Base-by-base conservation (phyloP, 2,113 vertebrate species). In the Eira barbara region DNA sequence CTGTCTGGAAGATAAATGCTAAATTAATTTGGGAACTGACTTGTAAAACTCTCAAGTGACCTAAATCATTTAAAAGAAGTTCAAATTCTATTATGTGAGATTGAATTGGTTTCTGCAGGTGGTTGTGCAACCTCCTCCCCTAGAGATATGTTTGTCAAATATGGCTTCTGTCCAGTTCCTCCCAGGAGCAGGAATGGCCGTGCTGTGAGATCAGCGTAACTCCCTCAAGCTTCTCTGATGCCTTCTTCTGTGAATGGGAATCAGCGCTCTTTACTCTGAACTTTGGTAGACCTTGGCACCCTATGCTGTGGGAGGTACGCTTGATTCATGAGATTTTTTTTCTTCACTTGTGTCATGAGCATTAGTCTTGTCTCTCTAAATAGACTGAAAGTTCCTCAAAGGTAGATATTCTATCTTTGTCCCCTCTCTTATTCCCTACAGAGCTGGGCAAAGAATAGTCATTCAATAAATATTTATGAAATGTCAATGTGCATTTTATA, bases 51-150 rank as follows among this genome's bases (percentile, higher is more conserved):
- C 97, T 96, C 95, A 96, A 98, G 97, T 97, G 95, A 71, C 89
- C 78, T 97, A 97, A 97, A 97, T 98, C 96, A 95, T 96, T 97
- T 95, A 98, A 97, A 98, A 98, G 94, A 98, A 92, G 94, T 97
- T 97, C 91, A 94, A 74, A 97, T 95, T 96, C 94, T 98, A 97
- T 97, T 98, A 96, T 92, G 94, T 94, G 89, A 95, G 89, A 91
- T 95, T 97, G 96, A 98, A 96, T 96, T 96, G 89, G 73, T 97
- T 98, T 97, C 94, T 97, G 96, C 95, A 97, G 95, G 95, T 98
- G 96, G 73, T 94, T 98, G 95, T 96, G 61, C 25, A 89, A 76
- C 65, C 76, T 89, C 71, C 61, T 96, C 25, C 95, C 86, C 73
- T 81, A 76, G 97, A 97, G 95, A 96, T 29, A 76, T 45, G 82